Evolutionary conservation across 35 echinoderm and acorn worm species (phyloP).

Genomic region (Diadema setosum): DNA sequence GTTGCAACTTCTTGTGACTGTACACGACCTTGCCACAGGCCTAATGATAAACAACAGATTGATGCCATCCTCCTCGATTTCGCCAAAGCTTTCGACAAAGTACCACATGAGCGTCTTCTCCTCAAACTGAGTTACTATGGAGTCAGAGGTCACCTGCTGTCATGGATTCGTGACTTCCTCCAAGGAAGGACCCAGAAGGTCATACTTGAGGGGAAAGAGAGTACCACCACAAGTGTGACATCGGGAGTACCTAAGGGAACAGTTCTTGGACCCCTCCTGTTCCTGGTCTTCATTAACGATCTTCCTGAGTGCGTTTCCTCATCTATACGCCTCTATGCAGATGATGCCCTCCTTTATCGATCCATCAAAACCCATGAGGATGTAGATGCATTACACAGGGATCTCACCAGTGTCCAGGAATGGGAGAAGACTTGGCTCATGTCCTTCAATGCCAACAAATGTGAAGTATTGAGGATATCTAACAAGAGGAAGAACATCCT

Average conservation of each 20-base stretch:
- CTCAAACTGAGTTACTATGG: constrained; percentile 23
- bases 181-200: too few relatives aligned
- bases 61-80: too few relatives aligned
- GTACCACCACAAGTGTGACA: too few relatives aligned
- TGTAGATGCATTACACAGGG: not conserved
- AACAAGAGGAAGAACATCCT: constrained; percentile 5
- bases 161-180: too few relatives aligned
- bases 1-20: too few relatives aligned
- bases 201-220: too few relatives aligned
- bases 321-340: constrained; percentile 9
- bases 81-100: constrained; percentile 30
- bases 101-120: constrained; percentile 23
- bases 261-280: constrained; percentile 30
- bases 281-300: constrained; percentile 47
- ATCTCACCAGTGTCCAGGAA: not conserved
- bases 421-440: too few relatives aligned
- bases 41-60: not conserved
- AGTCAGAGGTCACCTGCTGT: not conserved
- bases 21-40: not conserved
- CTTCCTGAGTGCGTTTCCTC: not conserved
- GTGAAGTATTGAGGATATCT: not conserved
- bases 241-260: too few relatives aligned
- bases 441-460: too few relatives aligned
- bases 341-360: constrained; percentile 30
- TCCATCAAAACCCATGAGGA: not conserved